Base-by-base conservation (phyloP, 1,140 invertebrate species). In the Drosophila repleta region DNA sequence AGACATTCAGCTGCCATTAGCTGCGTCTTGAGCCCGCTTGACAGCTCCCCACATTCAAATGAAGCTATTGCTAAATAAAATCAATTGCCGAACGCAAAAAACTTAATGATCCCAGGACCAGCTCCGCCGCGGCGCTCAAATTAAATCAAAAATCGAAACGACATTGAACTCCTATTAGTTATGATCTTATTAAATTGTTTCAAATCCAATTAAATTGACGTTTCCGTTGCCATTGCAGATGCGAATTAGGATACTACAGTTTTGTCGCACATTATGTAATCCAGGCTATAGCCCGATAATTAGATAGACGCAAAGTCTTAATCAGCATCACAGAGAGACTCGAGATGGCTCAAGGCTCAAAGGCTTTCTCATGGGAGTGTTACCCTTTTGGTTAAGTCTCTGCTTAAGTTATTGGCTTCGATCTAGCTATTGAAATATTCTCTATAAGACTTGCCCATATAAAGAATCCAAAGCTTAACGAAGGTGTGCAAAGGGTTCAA, bases 151-250 rank as follows among this genome's bases (percentile, higher is more conserved):
- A 43, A 24, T 29, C 35, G 29, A 45, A 35, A 32, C 39, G 43
- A 49, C 20, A 39, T 17, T 63, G 20, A 43, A 26, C 20, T 17
- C n/a, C 1, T n/a, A 17, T 43, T 43, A 41, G 21, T 26, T 56
- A 26, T 43, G 53, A 56, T 43, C 21, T 56, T 13, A 11, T 43
- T 55, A 18, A 49, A 49, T 49, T 43, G 39, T 15, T 43, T 43
- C 39, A 17, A n/a, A 35, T 35, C 32, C 32, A 35, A 35, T 35
- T 41, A n/a, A 17, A 41, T 41, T 41, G 39, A 41, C 39, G 11
- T 15, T 43, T 43, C 39, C 39, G 39, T 7, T 11, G 3, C 32
- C 1, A 11, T 11, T 35, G 32, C 32, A 35, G 32, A 35, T 43
- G 39, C 5, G 39, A 43, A 15, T 15, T 15, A 17, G 15, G 39